A percentile compares a stretch with the other conserved stretches of the same genome.
phyloP scores from a whole-genome alignment of 2,888 invertebrate genomes.

The Resseliella maxima region DNA sequence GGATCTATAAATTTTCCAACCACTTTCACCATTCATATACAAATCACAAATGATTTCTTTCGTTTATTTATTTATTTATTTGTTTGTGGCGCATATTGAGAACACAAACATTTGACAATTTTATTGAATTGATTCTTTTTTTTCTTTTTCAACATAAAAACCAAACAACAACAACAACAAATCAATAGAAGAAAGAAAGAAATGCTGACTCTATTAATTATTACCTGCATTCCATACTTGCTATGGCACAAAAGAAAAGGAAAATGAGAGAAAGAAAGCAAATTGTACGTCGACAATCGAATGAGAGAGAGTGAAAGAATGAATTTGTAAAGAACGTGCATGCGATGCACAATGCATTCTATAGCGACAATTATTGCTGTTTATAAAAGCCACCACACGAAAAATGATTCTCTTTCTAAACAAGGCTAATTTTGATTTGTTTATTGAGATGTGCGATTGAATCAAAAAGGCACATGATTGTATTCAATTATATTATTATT shows the following conservation, averaged over 20 bases:
- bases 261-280: background rate
- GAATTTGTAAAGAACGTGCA: background rate
- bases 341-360: background rate
- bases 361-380: background rate
- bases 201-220: conserved; percentile 23
- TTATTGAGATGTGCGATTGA: background rate
- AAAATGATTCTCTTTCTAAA: background rate
- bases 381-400: background rate
- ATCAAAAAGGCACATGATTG: background rate
- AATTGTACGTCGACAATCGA: too few species aligned
- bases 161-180: background rate
- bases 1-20: too few species aligned
- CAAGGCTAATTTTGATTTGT: background rate
- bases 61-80: too few species aligned
- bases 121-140: conserved; percentile 13
- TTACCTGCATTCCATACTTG: background rate
- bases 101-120: conserved; percentile 7
- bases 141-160: too few species aligned
- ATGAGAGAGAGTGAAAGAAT: background rate
- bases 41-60: too few species aligned
- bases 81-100: background rate
- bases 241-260: background rate
- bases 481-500: too few species aligned
- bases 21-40: conserved; percentile 30
- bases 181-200: background rate